A percentile compares a stretch with the other conserved stretches of the same genome.
Conservation (phyloP, 2,888 invertebrate species). For the Andrena trimmerana region DNA sequence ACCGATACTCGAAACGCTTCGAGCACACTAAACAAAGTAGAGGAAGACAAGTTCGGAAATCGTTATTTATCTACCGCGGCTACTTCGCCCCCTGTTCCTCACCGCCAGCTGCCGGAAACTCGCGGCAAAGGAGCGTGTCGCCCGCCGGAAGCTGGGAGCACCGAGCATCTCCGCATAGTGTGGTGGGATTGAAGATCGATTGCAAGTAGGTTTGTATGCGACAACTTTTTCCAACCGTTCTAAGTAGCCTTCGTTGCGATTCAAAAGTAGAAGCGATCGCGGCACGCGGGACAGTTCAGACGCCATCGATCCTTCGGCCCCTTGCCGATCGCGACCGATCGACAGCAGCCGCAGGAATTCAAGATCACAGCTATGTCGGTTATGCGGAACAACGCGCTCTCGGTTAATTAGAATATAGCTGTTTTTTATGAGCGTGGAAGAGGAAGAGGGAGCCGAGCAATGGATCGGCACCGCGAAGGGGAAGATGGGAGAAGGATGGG, state of each 20-base stretch:
- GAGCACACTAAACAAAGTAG: not conserved
- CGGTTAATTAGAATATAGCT: constrained; percentile 85
- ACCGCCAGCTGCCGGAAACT: not conserved
- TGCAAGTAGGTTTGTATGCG: constrained; percentile 47
- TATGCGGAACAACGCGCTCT: constrained; percentile 75
- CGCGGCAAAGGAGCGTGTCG: not conserved
- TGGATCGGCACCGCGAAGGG: constrained; percentile 68
- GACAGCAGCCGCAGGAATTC: constrained; percentile 10
- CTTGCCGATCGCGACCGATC: constrained; percentile 7
- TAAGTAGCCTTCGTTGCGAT: not conserved
- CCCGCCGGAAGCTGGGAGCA: not conserved
- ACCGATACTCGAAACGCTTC: constrained; percentile 9
- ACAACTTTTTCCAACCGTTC: not conserved
- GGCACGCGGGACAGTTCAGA: constrained; percentile 10
- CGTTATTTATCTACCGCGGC: constrained; percentile 8
- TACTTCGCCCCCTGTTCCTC: not conserved
- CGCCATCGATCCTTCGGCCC: not conserved
- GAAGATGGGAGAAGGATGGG: constrained; percentile 63
- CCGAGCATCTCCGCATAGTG: constrained; percentile 14
- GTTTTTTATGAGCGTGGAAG: constrained; percentile 85
- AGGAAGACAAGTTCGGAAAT: constrained; percentile 26
- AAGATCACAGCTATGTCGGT: constrained; percentile 55
- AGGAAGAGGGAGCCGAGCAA: constrained; percentile 83
- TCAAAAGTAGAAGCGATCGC: not conserved
- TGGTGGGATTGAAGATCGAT: constrained; percentile 25